These are phyloP conservation scores for Myzus persicae DNA, from an alignment of 1,140 invertebrate genomes.

Conservation along the genomic window DNA sequence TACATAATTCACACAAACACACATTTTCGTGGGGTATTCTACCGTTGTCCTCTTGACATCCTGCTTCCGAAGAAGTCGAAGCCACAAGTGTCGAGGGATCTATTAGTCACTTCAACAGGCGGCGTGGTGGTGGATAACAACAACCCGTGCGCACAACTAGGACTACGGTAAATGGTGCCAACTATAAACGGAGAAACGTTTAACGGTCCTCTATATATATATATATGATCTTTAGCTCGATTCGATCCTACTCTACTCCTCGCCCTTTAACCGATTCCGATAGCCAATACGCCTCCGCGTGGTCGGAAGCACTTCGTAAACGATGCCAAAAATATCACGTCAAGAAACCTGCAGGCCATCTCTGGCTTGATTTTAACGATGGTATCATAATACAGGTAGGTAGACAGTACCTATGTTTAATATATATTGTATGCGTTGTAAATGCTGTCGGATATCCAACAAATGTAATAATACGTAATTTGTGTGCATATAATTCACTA, in stretches of 20 bases:
- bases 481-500: background rate
- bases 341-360: background rate
- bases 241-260: background rate
- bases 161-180: background rate
- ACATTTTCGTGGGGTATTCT: background rate
- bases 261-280: background rate
- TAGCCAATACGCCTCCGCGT: background rate
- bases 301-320: background rate
- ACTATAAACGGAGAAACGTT: background rate
- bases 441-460: background rate
- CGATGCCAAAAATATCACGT: constrained; percentile 15
- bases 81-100: constrained; percentile 46
- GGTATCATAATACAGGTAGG: background rate
- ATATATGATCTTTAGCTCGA: background rate
- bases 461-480: background rate
- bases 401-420: background rate
- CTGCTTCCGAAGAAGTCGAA: background rate
- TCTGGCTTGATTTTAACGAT: background rate
- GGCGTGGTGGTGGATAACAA: background rate
- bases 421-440: background rate
- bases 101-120: constrained; percentile 43
- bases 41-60: background rate
- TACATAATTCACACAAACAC: background rate
- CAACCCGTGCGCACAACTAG: background rate
- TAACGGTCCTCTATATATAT: background rate